Evolutionary conservation across 2,888 invertebrate species (phyloP).

Genomic region (Mesorhabditis belari): DNA sequence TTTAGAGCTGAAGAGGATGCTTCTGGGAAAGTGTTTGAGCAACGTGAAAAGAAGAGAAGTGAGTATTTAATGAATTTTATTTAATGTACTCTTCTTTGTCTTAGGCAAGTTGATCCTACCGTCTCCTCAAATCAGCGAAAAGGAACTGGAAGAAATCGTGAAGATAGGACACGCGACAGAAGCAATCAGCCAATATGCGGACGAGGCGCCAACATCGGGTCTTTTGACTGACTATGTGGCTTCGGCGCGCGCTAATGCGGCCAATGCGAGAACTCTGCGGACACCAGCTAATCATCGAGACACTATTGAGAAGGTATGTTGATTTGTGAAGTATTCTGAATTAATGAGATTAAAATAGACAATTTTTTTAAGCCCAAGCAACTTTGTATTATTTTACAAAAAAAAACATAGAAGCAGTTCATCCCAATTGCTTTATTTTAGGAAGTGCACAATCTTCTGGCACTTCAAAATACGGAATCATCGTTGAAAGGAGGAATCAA

Average conservation of each 20-base stretch:
- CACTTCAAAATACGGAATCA: slow-evolving; percentile 91
- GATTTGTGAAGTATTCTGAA: neutral
- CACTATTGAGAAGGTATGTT: slow-evolving; percentile 37
- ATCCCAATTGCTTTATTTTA: slow-evolving; percentile 64
- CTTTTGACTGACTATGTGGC: slow-evolving; percentile 81
- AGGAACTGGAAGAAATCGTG: slow-evolving; percentile 62
- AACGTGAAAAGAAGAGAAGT: slow-evolving; percentile 48
- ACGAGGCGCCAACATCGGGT: slow-evolving; percentile 63
- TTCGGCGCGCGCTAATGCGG: slow-evolving; percentile 65
- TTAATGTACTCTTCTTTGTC: slow-evolving; percentile 59
- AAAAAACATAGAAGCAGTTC: neutral
- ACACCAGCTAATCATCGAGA: slow-evolving; percentile 42
- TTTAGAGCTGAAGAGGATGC: slow-evolving; percentile 67
- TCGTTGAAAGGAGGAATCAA: slow-evolving; percentile 90
- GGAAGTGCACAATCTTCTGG: slow-evolving; percentile 98
- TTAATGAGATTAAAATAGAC: neutral
- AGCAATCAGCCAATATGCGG: slow-evolving; percentile 67
- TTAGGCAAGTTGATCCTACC: slow-evolving; percentile 78
- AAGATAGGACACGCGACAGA: slow-evolving; percentile 66
- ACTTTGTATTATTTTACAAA: neutral
- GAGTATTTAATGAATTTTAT: neutral
- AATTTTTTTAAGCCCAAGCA: neutral
- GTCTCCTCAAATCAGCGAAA: slow-evolving; percentile 89
- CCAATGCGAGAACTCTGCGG: slow-evolving; percentile 74
- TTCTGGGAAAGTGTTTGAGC: slow-evolving; percentile 64